Conservation (phyloP, 2,113 vertebrate genomes). For the Eupsittula cactorum region DNA sequence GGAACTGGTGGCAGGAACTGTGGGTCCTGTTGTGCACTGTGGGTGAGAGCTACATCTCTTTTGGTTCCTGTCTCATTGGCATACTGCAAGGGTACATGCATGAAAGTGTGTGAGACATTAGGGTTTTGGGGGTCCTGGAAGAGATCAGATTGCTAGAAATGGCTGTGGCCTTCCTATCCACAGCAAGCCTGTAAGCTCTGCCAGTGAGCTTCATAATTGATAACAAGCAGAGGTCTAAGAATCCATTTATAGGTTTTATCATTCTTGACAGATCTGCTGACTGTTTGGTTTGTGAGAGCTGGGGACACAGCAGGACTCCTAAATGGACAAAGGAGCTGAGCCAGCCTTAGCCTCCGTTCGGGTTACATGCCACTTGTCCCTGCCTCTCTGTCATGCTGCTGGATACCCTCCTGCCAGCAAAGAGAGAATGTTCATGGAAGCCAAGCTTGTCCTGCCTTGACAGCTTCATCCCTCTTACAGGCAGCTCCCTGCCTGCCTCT, state of each 20-base stretch:
- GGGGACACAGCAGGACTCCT: neutral
- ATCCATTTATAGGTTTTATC: neutral
- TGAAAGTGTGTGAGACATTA: neutral
- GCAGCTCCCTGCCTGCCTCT: neutral
- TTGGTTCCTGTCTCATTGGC: neutral
- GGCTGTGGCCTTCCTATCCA: neutral
- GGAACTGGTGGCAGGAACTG: neutral
- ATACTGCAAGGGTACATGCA: neutral
- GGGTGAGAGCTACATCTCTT: neutral
- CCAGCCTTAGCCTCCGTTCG: fast-evolving
- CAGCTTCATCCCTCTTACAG: neutral
- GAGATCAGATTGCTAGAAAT: neutral
- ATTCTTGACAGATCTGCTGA: conserved; percentile 35
- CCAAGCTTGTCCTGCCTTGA: neutral
- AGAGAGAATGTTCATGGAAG: neutral
- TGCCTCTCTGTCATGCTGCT: neutral
- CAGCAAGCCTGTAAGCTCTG: neutral
- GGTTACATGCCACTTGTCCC: neutral
- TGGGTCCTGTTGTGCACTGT: neutral
- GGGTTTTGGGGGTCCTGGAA: neutral
- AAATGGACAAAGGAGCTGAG: neutral
- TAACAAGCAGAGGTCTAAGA: neutral
- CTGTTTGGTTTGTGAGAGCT: neutral
- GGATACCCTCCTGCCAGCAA: neutral
- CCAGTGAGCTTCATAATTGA: neutral